Base-by-base conservation (phyloP, 2,888 invertebrate species). In the Heliconius erato region DNA sequence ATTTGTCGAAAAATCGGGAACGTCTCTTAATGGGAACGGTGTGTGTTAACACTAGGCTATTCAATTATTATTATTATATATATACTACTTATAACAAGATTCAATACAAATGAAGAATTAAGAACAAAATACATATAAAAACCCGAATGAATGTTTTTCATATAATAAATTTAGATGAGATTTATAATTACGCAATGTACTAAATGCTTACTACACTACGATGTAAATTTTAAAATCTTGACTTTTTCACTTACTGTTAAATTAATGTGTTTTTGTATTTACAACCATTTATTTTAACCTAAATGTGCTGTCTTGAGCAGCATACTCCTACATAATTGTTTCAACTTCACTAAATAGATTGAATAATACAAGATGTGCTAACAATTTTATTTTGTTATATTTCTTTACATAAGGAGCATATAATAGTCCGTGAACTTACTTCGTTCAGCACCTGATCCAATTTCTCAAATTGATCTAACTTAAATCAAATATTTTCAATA, bases 91-190 rank as follows among this genome's bases (percentile, higher is more conserved):
- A 40, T 40, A 40, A 40, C 11, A 40, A 40, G 40, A 40, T 40
- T 40, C 2, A 40, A 40, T 40, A 40, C 0, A 11, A 40, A 11
- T 40, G 11, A 40, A 11, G 40, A 40, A 40, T 40, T 40, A 63
- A 63, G 12, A 12, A 68, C 7, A 71, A 59, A 79, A 49, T 49
- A 6, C 49, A 79, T 40, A 82, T 69, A 69, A 69, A 69, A 23
- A 2, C 1, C 16, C 40, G 44, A 40, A 72, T 32, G 5, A 44
- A 72, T 44, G 26, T 44, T 12, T 26, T 44, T 40, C 16, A 40
- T 32, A 40, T 11, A 40, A 71, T n/a, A 71, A 16, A 74, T 74
- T 49, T 74, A 9, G 9, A n/a, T 49, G 28, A 49, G 1, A 28
- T 26, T 28, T 74, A 28, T 54, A 54, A 28, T 54, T 74, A 68